These are phyloP conservation scores for Scolopax mira DNA, from an alignment of 2,113 vertebrate species.

Conservation along the genomic window DNA sequence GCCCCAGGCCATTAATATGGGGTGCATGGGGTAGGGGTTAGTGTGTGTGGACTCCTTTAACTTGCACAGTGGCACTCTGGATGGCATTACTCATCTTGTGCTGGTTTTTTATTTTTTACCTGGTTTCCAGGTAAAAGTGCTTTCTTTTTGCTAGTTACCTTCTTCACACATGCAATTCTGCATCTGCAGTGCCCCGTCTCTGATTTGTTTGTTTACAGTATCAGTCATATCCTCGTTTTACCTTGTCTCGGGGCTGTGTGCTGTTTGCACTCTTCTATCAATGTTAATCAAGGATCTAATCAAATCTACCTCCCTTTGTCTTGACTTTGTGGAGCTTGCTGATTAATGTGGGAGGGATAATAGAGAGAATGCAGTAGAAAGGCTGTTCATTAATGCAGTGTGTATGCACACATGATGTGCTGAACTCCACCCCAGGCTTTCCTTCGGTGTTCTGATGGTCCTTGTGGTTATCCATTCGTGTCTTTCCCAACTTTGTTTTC, in stretches of 20 bases:
- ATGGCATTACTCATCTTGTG: not conserved
- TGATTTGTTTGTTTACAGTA: constrained; percentile 6
- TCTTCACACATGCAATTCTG: not conserved
- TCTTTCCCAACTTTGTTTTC: not conserved
- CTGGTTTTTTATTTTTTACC: not conserved
- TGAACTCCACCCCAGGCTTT: not conserved
- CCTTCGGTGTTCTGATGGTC: not conserved
- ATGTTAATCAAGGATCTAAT: not conserved
- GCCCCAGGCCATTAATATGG: not conserved
- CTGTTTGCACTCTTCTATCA: constrained; percentile 9
- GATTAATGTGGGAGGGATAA: not conserved
- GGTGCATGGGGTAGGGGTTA: not conserved
- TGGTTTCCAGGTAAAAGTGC: not conserved
- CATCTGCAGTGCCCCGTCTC: not conserved
- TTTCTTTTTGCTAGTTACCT: not conserved
- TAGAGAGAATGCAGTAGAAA: not conserved
- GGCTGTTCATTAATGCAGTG: not conserved
- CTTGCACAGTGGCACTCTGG: not conserved
- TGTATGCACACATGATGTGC: not conserved
- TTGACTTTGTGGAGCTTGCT: not conserved
- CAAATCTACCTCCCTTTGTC: not conserved
- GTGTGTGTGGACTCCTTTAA: not conserved
- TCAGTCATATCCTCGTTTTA: not conserved
- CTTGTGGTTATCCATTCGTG: not conserved
- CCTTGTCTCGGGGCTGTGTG: not conserved